Conservation (phyloP, 2,797 vertebrate species). For the Cossypha heuglini region DNA sequence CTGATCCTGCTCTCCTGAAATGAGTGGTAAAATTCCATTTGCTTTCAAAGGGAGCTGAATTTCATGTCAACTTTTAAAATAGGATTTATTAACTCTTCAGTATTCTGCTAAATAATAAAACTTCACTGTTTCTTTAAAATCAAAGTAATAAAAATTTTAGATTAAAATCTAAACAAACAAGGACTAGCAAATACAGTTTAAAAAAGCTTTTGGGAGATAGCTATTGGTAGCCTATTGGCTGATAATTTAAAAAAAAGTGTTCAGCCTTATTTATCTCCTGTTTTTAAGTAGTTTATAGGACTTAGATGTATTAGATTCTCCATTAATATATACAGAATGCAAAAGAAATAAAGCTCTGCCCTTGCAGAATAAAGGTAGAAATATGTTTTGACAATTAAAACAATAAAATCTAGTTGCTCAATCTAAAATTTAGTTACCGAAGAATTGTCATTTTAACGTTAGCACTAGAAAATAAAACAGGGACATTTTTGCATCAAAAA, state of each 20-base stretch:
- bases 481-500: neutral
- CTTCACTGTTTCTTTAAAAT: neutral
- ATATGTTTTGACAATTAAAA: neutral
- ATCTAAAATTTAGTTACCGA: neutral
- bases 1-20: neutral
- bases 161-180: constrained; percentile 1
- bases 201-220: neutral
- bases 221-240: neutral
- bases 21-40: neutral
- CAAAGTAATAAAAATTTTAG: neutral
- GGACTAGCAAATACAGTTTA: neutral
- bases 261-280: neutral
- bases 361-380: neutral
- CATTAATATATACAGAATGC: neutral
- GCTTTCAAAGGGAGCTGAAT: neutral
- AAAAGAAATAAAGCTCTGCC: constrained; percentile 1
- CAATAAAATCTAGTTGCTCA: neutral
- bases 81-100: neutral
- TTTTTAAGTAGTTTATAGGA: neutral
- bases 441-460: neutral
- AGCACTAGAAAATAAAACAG: neutral
- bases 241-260: constrained; percentile 11
- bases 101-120: neutral
- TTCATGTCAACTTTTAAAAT: neutral
- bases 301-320: neutral